phyloP scores from a whole-genome alignment of 2,113 vertebrate genomes.

The Saccopteryx bilineata region DNA sequence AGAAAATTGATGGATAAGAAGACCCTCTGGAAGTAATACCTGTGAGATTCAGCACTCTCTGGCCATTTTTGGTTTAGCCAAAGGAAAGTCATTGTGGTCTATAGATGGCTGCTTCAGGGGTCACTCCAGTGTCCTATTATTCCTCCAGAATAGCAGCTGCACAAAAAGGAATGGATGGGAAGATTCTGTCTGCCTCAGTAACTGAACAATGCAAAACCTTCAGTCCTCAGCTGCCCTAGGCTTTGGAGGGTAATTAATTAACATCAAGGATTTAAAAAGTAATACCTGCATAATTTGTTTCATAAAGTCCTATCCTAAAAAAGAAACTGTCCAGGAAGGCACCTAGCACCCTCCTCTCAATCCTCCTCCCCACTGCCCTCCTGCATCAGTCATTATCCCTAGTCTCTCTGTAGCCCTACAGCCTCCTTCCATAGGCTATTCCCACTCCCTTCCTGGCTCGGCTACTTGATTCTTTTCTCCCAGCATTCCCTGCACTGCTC shows the following conservation, averaged over 20 bases:
- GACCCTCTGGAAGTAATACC: background rate
- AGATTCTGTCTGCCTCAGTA: background rate
- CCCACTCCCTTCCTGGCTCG: background rate
- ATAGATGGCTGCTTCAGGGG: no score
- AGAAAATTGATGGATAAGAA: background rate
- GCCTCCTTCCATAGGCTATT: fast-evolving
- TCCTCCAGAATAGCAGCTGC: background rate
- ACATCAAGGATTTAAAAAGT: background rate
- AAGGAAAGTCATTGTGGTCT: background rate
- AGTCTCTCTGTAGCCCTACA: background rate
- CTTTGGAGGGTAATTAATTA: background rate
- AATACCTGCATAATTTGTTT: background rate
- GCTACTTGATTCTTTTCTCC: background rate
- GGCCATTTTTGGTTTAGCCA: background rate
- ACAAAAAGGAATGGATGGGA: fast-evolving
- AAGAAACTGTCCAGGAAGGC: background rate
- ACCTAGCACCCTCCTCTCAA: background rate
- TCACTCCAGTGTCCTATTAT: background rate
- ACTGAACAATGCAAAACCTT: background rate
- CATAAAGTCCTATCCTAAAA: background rate
- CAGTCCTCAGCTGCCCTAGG: background rate
- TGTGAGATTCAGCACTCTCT: fast-evolving
- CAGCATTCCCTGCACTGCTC: background rate
- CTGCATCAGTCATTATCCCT: background rate
- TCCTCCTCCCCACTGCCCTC: no score